Evolutionary conservation across 2,113 vertebrate species (phyloP), one percentile per base, ranked within the genome.

Genomic region (Podiceps cristatus): DNA sequence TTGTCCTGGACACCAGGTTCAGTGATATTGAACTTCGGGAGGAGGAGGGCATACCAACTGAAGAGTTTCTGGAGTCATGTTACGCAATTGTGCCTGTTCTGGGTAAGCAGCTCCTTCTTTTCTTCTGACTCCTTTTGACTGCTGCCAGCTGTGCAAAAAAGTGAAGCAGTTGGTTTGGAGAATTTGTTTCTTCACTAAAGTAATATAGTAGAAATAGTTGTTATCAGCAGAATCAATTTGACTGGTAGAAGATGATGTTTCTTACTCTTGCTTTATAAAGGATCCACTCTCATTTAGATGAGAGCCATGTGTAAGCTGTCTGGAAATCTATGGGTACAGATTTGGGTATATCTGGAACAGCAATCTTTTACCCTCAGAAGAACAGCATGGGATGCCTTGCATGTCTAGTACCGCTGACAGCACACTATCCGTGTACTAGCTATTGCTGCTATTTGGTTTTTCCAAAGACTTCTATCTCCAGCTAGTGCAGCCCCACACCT

Each of bases 81-180:
- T 99, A 99, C 92, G 99, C 99, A 97, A 99, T 99, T 97, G 99
- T 99, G 90, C 99, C 99, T 18, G 99, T 99, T 95, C 98, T 99
- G 98, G 99, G 99, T 99, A 99, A 98, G 95, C 75, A 73, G 60
- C 85, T 83, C 15, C 7, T 75, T 44, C 23, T 71, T 90, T 86
- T 71, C 23, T 18, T 86, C 58, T 67, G 35, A 29, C 27, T 87
- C n/a, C 60, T 67, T 81, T 76, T 90, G 50, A 44, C 72, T 86
- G 79, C 67, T 91, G 47, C 60, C 53, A 73, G 49, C 62, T 91
- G 66, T 2, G 7, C 75, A 24, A 40, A 80, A 29, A 78, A 28
- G 29, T 80, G 31, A 18, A 91, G 29, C 47, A 33, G 33, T 18
- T 49, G 14, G 9, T 45, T 64, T 73, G n/a, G 40, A 82, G 67